Conservation (phyloP, 1,140 invertebrate species). For the Drosophila trapezifrons region DNA sequence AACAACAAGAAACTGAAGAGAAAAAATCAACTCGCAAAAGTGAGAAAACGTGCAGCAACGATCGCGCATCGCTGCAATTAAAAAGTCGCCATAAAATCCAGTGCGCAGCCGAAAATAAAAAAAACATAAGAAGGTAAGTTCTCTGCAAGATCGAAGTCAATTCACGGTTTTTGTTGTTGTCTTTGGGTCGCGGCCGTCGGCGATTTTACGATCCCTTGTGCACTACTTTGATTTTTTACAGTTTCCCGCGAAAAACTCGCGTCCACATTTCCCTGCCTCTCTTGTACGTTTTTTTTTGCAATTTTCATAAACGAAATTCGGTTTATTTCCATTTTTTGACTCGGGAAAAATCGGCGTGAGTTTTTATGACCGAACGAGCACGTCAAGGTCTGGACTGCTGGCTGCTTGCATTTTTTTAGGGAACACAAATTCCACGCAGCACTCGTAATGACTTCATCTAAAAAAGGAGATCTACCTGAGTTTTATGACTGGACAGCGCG, state of each 20-base stretch:
- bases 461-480: constrained; percentile 70
- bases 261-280: constrained; percentile 26
- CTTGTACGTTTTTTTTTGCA: constrained; percentile 48
- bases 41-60: constrained; percentile 40
- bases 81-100: constrained; percentile 62
- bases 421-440: constrained; percentile 32
- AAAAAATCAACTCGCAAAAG: constrained; percentile 19
- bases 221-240: constrained; percentile 82
- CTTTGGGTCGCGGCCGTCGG: constrained; percentile 58
- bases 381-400: constrained; percentile 68
- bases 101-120: constrained; percentile 8
- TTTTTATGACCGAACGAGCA: constrained; percentile 58
- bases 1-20: background rate
- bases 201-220: constrained; percentile 72
- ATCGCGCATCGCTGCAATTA: constrained; percentile 61
- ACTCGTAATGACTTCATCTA: constrained; percentile 69
- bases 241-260: constrained; percentile 66
- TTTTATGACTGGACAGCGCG: constrained; percentile 48
- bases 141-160: constrained; percentile 59
- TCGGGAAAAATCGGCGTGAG: constrained; percentile 37
- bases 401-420: constrained; percentile 60
- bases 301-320: constrained; percentile 39
- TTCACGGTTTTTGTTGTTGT: constrained; percentile 63
- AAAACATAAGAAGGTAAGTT: constrained; percentile 68
- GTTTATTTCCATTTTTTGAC: constrained; percentile 34